Base-by-base conservation (phyloP, 2,113 vertebrate species). In the Passerina amoena region DNA sequence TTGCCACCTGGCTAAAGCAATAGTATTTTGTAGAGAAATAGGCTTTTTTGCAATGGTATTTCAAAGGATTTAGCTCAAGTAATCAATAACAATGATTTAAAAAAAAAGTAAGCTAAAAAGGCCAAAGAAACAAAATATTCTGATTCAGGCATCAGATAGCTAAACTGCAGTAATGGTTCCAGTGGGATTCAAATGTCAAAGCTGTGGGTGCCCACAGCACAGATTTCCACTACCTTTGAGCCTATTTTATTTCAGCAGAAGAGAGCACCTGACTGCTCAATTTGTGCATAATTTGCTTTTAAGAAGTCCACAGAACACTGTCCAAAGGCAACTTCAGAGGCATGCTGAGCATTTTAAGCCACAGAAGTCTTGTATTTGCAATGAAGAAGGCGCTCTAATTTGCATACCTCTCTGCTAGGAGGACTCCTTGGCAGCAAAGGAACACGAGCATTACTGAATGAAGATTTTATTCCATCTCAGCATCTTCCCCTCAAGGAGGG, bases 21-120 rank as follows among this genome's bases (percentile, higher is more conserved):
- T 2, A 84, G 71, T 73, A 81, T 92, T 96, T 94, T 71, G 37
- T 81, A 90, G 63, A 95, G 90, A 90, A 97, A 88, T 22, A 60
- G 61, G 22, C 51, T 94, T 80, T 86, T 63, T 45, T 69, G 31
- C 30, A 87, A 85, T 30, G 12, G 27, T 38, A 54, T 89, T 85
- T 93, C 79, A 94, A 92, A 93, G 78, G 70, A 71, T 65, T 73
- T 56, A 92, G 33, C 44, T 85, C 30, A 84, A 94, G 78, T 44
- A 94, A 92, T 88, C 54, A 84, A 86, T 42, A 38, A 44, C 12
- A 38, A 17, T 14, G n/a, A 31, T 59, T n/a, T n/a, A 40, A 37
- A 38, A 48, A n/a, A 44, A 73, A 85, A 31, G 30, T 28, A 66
- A 83, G 42, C 65, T 82, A 85, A 87, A 95, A 84, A 88, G 40